Conservation (phyloP, 2,113 vertebrate species). For the Australoheros scitulus region DNA sequence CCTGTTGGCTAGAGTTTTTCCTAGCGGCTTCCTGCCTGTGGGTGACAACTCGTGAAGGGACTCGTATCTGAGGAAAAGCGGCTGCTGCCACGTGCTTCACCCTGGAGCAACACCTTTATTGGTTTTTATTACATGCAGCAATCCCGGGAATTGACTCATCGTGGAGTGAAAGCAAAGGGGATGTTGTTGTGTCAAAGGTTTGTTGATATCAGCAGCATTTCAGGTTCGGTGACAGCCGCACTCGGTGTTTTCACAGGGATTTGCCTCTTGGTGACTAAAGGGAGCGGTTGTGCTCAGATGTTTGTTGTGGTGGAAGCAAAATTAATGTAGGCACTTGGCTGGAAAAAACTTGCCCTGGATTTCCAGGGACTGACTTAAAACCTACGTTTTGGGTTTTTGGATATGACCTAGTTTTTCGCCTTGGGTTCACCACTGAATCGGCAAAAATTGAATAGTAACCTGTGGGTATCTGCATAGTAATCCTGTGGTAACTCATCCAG, state of each 20-base stretch:
- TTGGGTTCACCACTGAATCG: neutral
- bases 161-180: constrained; percentile 17
- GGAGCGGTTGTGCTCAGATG: neutral
- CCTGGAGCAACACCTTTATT: constrained; percentile 42
- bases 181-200: constrained; percentile 42
- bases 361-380: neutral
- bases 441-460: neutral
- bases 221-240: constrained; percentile 27
- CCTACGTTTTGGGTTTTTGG: neutral
- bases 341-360: neutral
- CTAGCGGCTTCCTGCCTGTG: constrained; percentile 44
- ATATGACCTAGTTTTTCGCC: neutral
- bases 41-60: constrained; percentile 24
- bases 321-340: neutral
- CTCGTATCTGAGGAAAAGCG: constrained; percentile 36
- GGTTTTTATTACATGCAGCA: constrained; percentile 30
- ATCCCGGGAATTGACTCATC: constrained; percentile 50
- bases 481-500: neutral
- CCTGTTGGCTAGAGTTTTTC: constrained; percentile 53
- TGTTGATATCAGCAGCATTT: constrained; percentile 46
- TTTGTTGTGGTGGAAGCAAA: neutral
- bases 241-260: constrained; percentile 32
- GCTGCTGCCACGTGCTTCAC: constrained; percentile 57
- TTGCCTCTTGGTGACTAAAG: constrained; percentile 28
- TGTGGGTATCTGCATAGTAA: neutral